A percentile compares a stretch with the other conserved stretches of the same genome.
Conservation (phyloP, 53 echinoderm and acorn worm species). For the Stichopus horrens region DNA sequence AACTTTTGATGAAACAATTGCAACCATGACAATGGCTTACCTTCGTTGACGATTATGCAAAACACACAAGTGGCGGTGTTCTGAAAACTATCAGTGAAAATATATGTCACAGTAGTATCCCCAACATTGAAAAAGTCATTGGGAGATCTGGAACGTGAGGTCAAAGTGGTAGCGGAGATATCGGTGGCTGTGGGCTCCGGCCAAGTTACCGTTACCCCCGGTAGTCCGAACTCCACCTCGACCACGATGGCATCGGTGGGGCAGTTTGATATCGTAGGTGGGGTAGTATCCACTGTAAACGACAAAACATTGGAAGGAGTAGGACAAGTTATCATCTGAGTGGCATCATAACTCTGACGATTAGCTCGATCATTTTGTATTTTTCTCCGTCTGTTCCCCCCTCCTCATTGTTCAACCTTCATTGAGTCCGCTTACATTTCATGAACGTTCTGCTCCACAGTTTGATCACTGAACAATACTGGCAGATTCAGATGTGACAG, state of each 20-base stretch:
- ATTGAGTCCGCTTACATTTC: too few relatives aligned
- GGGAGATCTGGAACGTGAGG: slow-evolving; percentile 19
- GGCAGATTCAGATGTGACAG: too few relatives aligned
- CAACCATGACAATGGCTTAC: neutral
- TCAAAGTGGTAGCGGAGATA: slow-evolving; percentile 58
- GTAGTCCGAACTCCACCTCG: slow-evolving; percentile 47
- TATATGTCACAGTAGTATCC: slow-evolving; percentile 56
- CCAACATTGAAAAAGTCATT: slow-evolving; percentile 47
- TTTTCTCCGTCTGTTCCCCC: too few relatives aligned
- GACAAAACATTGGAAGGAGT: neutral
- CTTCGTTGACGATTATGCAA: neutral
- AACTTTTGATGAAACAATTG: too few relatives aligned
- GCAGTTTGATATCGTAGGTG: slow-evolving; percentile 31
- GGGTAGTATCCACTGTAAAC: slow-evolving; percentile 35
- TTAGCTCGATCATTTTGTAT: too few relatives aligned
- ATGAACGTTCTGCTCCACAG: too few relatives aligned
- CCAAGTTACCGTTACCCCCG: slow-evolving; percentile 39
- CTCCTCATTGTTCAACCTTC: too few relatives aligned
- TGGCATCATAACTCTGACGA: too few relatives aligned
- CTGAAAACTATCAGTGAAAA: slow-evolving; percentile 53
- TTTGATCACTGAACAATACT: too few relatives aligned
- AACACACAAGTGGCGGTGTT: slow-evolving; percentile 43
- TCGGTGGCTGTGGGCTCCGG: slow-evolving; percentile 73
- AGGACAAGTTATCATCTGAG: too few relatives aligned
- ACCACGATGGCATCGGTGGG: slow-evolving; percentile 7